Percentiles rank a stretch among this genome's conserved stretches.
Conservation (phyloP, 2,797 vertebrate genomes). For the Perdix hodgsoniae region DNA sequence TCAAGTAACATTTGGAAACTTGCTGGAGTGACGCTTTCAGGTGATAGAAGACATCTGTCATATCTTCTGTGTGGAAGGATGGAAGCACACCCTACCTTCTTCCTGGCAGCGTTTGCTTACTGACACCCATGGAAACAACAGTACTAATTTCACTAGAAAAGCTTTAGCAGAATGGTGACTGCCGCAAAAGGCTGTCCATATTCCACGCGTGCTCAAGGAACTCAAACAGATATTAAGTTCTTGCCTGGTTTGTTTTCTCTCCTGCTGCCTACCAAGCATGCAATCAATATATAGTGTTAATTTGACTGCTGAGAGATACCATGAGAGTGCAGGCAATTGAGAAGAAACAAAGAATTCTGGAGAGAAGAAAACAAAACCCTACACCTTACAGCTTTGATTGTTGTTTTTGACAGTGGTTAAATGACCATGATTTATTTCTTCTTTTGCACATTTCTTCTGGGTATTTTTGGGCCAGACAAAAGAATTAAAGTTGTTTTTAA, state of each 20-base stretch:
- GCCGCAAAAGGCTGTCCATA: neutral
- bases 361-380: neutral
- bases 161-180: neutral
- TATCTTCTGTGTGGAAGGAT: neutral
- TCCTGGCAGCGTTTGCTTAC: neutral
- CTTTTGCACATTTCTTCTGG: neutral
- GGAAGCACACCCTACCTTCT: neutral
- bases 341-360: neutral
- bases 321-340: neutral
- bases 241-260: conserved; percentile 17
- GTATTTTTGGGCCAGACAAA: neutral
- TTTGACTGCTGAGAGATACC: conserved; percentile 1
- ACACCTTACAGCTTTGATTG: neutral
- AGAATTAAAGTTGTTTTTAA: conserved; percentile 5
- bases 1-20: neutral
- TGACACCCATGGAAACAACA: neutral
- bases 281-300: conserved; percentile 10
- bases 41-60: neutral
- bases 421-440: neutral
- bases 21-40: neutral
- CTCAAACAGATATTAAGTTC: neutral
- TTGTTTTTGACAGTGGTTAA: neutral
- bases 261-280: neutral
- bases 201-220: neutral
- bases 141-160: neutral